Evolutionary conservation across 2,113 vertebrate species (phyloP), one percentile per base, ranked within the genome.

Genomic region (Vidua chalybeata): DNA sequence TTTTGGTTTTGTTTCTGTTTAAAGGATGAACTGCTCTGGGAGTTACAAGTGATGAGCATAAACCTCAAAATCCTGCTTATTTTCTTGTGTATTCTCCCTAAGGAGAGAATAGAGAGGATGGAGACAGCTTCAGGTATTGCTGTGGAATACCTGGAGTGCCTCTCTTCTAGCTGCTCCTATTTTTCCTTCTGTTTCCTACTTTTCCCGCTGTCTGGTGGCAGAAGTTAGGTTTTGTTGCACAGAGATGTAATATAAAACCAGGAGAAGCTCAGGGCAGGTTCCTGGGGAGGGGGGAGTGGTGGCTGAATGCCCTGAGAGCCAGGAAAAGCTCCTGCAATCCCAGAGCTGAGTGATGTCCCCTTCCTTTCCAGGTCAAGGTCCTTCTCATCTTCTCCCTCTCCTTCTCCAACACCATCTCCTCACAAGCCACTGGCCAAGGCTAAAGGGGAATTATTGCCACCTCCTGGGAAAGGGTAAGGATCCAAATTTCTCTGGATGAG

Each of bases 311-410:
- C 48, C 31, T 16, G 41, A 48, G 55, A 68, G 30, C 8, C 64
- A n/a, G 55, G 61, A 64, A 23, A 55, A n/a, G 52, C 33, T 58
- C 26, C 59, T 84, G 62, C n/a, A 13, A 2, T 13, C 49, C 24
- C 82, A 69, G 54, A 26, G 59, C 49, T 31, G 52, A 84, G 41
- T 3, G 19, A 11, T 63, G 17, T 91, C 39, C 69, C 56, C 31
- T 94, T 92, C 66, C 35, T 68, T 83, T 66, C 73, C 54, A 99
- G 99, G 94, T 99, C 99, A 58, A 97, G 98, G 35, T 99, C 99
- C 41, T 99, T 99, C 95, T 99, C 99, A 28, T 98, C 99, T 1
- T 99, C 98, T 14, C 98, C 98, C 0, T 98, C 99, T 86, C 98
- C 99, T 1, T 99, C 99, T 37, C 99, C 98, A 15, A 98, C 98